Evolutionary conservation across 2,888 invertebrate genomes (phyloP).

Genomic region (Serripes groenlandicus): DNA sequence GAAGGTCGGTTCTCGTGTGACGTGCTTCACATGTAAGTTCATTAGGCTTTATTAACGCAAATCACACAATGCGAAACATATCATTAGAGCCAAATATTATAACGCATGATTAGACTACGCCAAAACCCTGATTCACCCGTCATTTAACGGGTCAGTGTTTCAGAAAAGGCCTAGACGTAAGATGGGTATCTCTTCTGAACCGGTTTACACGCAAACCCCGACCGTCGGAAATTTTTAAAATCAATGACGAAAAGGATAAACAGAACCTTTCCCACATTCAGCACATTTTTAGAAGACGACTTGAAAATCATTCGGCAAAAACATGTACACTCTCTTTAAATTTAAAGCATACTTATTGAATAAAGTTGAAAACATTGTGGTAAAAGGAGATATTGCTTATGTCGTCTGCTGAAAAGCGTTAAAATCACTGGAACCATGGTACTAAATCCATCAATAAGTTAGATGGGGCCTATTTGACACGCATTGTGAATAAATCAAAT

Average conservation of each 20-base stretch:
- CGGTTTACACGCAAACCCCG: not conserved
- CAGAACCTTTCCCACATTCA: too few species aligned
- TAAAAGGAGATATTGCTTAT: not conserved
- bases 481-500: too few species aligned
- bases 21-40: too few species aligned
- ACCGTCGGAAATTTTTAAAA: not conserved
- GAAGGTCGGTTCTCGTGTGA: too few species aligned
- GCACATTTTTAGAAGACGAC: too few species aligned
- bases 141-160: not conserved
- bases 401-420: not conserved
- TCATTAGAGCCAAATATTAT: not conserved
- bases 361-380: not conserved
- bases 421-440: too few species aligned
- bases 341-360: too few species aligned
- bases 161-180: not conserved
- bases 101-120: not conserved
- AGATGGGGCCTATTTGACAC: too few species aligned
- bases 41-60: constrained; percentile 16
- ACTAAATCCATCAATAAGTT: too few species aligned
- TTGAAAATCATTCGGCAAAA: too few species aligned
- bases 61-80: not conserved
- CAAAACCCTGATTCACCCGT: not conserved
- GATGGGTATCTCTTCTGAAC: constrained; percentile 1
- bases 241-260: too few species aligned
- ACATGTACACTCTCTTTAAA: too few species aligned